Conservation (phyloP, 2,888 invertebrate species). For the Sinotaia quadrata region DNA sequence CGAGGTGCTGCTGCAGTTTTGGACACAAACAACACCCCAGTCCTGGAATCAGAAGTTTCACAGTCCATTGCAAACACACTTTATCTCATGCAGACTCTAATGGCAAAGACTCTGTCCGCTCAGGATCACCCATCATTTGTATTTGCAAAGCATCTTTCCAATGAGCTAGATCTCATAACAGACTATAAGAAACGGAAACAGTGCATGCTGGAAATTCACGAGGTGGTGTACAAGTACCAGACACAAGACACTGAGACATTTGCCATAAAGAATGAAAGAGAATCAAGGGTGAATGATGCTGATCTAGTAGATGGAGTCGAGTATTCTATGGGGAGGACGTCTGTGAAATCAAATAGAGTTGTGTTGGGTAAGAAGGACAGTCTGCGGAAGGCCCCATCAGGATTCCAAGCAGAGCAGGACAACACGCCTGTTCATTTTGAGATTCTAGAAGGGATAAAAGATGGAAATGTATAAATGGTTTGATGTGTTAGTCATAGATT, state of each 20-base stretch:
- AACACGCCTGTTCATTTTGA: not conserved
- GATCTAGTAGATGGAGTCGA: not conserved
- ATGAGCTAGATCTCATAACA: conserved; percentile 19
- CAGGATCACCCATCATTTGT: conserved; percentile 26
- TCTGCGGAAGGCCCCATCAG: no score
- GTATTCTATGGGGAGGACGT: not conserved
- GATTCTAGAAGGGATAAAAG: not conserved
- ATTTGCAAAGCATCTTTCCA: conserved; percentile 19
- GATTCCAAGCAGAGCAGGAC: not conserved
- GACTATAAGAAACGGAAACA: conserved; percentile 22
- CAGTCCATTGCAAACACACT: conserved; percentile 9
- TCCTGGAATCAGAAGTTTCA: no score
- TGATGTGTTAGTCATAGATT: no score
- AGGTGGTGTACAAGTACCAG: conserved; percentile 11
- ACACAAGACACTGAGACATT: not conserved
- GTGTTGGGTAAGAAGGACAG: no score
- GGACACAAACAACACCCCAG: no score
- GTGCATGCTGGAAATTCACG: conserved; percentile 25
- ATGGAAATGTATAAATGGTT: no score
- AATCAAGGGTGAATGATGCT: not conserved
- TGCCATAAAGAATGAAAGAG: not conserved
- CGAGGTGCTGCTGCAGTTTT: no score
- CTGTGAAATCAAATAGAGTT: no score
- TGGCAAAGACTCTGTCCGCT: conserved; percentile 15
- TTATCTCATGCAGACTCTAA: conserved; percentile 9